phyloP scores from a whole-genome alignment of 1,140 invertebrate species.

The Megathymus violae region DNA sequence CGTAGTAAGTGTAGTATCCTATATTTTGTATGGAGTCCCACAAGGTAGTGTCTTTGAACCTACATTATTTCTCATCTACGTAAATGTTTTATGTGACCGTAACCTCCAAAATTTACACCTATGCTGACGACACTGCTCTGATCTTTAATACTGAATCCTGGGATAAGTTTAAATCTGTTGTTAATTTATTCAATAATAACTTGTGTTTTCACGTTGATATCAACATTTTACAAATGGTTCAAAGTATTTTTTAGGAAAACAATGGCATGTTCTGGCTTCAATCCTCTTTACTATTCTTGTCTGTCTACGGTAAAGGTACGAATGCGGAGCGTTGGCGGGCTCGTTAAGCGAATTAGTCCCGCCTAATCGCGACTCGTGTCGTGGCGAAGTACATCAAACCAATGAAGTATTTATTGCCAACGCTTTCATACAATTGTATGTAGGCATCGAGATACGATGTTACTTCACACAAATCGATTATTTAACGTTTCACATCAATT shows the following conservation, averaged over 20 bases:
- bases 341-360: constrained; percentile 54
- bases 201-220: too few relatives aligned
- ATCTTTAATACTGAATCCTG: constrained; percentile 35
- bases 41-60: constrained; percentile 36
- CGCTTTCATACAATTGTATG: constrained; percentile 3
- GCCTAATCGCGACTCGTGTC: constrained; percentile 44
- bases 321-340: constrained; percentile 45
- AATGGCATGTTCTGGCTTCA: too few relatives aligned
- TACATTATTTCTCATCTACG: constrained; percentile 37
- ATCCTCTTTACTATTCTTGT: neutral
- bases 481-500: too few relatives aligned
- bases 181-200: too few relatives aligned
- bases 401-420: constrained; percentile 22
- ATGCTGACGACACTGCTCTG: constrained; percentile 41
- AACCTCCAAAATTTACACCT: constrained; percentile 31
- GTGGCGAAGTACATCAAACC: constrained; percentile 21
- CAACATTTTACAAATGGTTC: too few relatives aligned
- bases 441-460: constrained; percentile 8
- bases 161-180: constrained; percentile 29
- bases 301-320: constrained; percentile 13
- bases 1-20: neutral
- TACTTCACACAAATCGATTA: neutral
- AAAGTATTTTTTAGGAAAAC: too few relatives aligned
- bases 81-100: constrained; percentile 35
- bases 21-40: constrained; percentile 29